Evolutionary conservation across 2,113 vertebrate genomes (phyloP).

Genomic region (Natator depressus): DNA sequence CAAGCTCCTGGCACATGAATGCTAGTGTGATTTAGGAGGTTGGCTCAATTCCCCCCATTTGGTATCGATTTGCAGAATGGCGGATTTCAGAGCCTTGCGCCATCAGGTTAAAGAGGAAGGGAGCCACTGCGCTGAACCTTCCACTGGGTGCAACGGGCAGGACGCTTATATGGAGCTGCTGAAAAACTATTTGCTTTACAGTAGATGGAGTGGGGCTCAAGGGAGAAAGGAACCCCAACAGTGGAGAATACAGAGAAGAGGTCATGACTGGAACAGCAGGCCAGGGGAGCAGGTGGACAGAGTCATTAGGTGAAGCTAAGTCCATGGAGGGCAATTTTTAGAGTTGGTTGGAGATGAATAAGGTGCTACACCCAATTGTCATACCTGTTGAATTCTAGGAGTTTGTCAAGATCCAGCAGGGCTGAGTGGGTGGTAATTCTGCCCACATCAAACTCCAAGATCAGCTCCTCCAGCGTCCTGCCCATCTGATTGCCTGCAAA

Average conservation of each 20-base stretch:
- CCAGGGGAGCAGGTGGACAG: not conserved
- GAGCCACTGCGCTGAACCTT: not conserved
- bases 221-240: not conserved
- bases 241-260: not conserved
- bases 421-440: slow-evolving; percentile 92
- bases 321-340: not conserved
- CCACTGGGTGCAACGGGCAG: not conserved
- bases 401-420: slow-evolving; percentile 89
- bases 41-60: not conserved
- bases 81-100: accelerated
- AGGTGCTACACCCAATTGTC: not conserved
- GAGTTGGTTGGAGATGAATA: accelerated
- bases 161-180: not conserved
- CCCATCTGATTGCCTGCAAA: slow-evolving; percentile 88
- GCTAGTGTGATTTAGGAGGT: not conserved
- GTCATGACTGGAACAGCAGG: not conserved
- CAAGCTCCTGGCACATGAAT: not conserved
- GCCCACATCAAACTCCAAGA: slow-evolving; percentile 87
- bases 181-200: not conserved
- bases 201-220: not conserved
- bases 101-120: accelerated
- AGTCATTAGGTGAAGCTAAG: not conserved
- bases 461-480: slow-evolving; percentile 86
- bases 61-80: not conserved
- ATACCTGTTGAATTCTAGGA: slow-evolving; percentile 93